These are phyloP conservation scores for Sitodiplosis mosellana DNA, from an alignment of 1,140 invertebrate genomes.

Conservation along the genomic window DNA sequence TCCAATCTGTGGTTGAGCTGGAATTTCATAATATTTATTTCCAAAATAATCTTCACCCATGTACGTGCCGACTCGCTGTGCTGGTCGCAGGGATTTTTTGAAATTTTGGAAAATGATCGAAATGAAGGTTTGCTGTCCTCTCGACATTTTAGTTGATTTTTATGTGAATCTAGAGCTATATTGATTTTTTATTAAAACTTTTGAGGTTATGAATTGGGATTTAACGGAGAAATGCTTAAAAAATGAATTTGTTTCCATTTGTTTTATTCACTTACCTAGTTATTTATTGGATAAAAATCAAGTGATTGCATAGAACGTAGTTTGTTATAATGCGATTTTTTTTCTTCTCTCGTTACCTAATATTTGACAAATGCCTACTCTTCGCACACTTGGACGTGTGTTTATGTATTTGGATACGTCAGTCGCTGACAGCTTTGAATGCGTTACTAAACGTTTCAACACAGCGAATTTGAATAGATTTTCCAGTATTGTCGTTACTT, in stretches of 20 bases:
- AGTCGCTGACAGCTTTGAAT: too few species aligned
- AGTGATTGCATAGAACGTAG: too few species aligned
- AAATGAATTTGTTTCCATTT: background rate
- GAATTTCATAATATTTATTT: conserved; percentile 65
- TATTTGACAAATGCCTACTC: too few species aligned
- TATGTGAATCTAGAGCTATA: background rate
- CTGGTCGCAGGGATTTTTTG: conserved; percentile 34
- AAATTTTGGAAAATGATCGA: conserved; percentile 35
- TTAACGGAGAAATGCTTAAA: too few species aligned
- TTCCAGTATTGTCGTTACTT: too few species aligned
- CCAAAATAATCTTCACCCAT: conserved; percentile 57
- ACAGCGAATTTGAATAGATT: too few species aligned
- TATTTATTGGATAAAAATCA: background rate
- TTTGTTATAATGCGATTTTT: too few species aligned
- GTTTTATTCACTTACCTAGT: background rate
- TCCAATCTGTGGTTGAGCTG: conserved; percentile 32
- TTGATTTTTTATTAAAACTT: background rate
- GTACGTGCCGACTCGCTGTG: conserved; percentile 29
- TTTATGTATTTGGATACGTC: too few species aligned
- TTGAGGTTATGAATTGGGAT: background rate
- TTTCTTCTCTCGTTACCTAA: too few species aligned
- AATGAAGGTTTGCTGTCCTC: conserved; percentile 24
- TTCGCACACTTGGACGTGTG: too few species aligned
- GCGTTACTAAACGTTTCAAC: too few species aligned
- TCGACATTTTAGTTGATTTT: background rate